phyloP scores from a whole-genome alignment of 2,888 invertebrate genomes.

The Augochlorella aurata region DNA sequence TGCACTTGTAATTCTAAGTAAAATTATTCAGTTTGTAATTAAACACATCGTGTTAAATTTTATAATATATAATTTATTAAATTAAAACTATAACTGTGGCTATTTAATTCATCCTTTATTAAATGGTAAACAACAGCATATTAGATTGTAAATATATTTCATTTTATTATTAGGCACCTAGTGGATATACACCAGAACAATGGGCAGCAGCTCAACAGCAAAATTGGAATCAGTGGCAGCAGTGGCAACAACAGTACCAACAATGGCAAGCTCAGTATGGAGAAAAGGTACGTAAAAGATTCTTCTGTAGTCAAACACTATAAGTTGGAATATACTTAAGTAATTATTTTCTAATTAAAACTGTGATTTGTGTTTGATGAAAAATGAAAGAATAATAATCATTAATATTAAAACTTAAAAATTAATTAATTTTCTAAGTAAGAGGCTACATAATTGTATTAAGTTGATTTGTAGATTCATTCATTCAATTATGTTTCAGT shows the following conservation, averaged over 20 bases:
- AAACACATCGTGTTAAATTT: background rate
- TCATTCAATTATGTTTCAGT: constrained; percentile 80
- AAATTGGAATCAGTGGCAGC: constrained; percentile 89
- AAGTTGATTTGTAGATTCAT: background rate
- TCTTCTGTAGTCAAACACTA: background rate
- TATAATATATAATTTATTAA: background rate
- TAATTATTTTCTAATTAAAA: background rate
- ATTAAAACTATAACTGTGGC: constrained; percentile 6
- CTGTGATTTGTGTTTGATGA: background rate
- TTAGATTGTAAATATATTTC: background rate
- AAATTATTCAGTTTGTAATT: background rate
- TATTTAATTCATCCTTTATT: background rate
- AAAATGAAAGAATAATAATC: background rate
- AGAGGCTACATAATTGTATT: background rate
- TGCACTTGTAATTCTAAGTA: background rate
- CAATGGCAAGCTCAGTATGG: constrained; percentile 91
- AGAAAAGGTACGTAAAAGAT: constrained; percentile 84
- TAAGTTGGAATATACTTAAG: background rate
- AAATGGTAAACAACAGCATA: constrained; percentile 9
- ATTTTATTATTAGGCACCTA: constrained; percentile 75
- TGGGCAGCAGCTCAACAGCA: constrained; percentile 88
- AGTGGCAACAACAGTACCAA: constrained; percentile 90
- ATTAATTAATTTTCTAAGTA: background rate
- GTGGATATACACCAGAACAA: constrained; percentile 85
- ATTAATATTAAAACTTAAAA: background rate